Percentiles rank a stretch among this genome's conserved stretches.
Conservation (phyloP, 2,113 vertebrate species). For the Neogale vison region DNA sequence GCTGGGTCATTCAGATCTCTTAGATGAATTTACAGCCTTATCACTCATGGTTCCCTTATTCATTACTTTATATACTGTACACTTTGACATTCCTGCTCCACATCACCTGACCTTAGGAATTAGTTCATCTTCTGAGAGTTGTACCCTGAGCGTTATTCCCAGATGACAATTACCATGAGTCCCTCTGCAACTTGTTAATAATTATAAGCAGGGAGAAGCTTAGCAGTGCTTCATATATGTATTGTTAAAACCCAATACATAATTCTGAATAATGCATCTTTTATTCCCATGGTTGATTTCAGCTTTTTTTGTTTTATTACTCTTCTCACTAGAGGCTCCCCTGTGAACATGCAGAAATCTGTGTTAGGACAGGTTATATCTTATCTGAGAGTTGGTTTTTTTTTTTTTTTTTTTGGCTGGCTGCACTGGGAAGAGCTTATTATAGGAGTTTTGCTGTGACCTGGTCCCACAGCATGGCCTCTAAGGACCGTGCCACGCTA, state of each 20-base stretch:
- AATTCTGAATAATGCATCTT: neutral
- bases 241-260: conserved; percentile 1
- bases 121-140: neutral
- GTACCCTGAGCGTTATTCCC: neutral
- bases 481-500: neutral
- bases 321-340: neutral
- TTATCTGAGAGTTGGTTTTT: neutral
- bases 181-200: conserved; percentile 39
- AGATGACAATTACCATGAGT: neutral
- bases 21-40: neutral
- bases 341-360: neutral
- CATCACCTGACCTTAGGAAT: conserved; percentile 3
- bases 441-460: conserved; percentile 40
- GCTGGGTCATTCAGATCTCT: neutral
- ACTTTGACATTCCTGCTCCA: conserved; percentile 32
- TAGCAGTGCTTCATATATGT: neutral
- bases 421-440: neutral
- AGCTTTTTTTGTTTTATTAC: conserved; percentile 11
- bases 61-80: neutral
- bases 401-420: neutral
- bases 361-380: neutral
- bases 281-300: neutral
- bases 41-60: neutral
- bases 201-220: conserved; percentile 26
- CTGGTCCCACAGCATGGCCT: conserved; percentile 4